Percentiles rank a stretch among this genome's conserved stretches.
phyloP scores from a whole-genome alignment of 2,113 vertebrate species.

The Malurus alboscapulatus region DNA sequence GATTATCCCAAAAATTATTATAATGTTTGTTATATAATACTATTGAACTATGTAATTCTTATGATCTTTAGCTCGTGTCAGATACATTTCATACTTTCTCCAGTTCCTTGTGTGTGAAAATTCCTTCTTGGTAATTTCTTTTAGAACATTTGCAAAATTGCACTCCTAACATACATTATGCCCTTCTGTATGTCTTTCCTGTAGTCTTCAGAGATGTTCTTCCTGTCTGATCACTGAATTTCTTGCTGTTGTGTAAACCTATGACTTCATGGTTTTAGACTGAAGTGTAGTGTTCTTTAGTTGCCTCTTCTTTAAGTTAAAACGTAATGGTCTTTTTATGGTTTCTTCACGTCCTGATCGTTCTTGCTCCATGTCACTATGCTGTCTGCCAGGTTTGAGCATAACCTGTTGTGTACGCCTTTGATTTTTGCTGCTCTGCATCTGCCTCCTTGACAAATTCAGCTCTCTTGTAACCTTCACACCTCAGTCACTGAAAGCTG shows the following conservation, averaged over 20 bases:
- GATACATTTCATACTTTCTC: background rate
- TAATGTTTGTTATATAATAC: background rate
- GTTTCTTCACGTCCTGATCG: background rate
- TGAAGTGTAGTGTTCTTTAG: background rate
- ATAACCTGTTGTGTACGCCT: background rate
- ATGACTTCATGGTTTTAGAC: background rate
- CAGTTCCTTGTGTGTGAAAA: background rate
- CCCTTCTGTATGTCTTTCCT: background rate
- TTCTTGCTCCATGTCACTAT: background rate
- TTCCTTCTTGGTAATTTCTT: background rate
- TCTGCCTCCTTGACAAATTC: background rate
- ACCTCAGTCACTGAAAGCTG: background rate
- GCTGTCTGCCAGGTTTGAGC: background rate
- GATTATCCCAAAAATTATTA: background rate
- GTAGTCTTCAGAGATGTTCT: background rate
- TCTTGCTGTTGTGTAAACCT: background rate
- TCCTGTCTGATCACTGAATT: background rate
- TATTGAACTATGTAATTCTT: background rate
- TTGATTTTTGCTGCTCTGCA: background rate
- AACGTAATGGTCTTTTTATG: accelerated
- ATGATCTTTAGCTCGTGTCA: background rate
- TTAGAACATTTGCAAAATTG: background rate
- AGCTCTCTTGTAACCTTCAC: background rate
- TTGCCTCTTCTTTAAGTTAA: background rate
- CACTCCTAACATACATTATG: background rate